Base-by-base conservation (phyloP, 2,797 vertebrate species). In the Hybognathus amarus region DNA sequence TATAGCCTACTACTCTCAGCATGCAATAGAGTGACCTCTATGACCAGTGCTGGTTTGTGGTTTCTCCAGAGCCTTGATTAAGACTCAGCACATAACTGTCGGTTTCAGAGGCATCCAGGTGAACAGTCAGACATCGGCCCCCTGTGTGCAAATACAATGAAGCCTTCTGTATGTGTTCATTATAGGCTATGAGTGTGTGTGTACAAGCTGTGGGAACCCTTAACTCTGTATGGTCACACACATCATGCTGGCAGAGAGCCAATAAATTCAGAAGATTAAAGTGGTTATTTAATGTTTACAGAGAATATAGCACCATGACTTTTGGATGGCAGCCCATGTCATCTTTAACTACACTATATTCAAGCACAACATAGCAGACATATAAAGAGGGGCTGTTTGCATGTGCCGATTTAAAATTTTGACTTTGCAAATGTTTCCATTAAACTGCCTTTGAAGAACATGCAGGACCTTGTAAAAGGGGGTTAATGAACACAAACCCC, bases 121-220 rank as follows among this genome's bases (percentile, higher is more conserved):
- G 33, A 66, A 79, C 40, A n/a, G 47, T 50, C 71, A 86, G 82
- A 63, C 79, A 45, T 80, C 82, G 79, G 77, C 83, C 30, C 50
- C 73, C 68, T 83, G 77, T 85, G 87, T 71, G 9, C 76, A 66
- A 50, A 80, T 78, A 89, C 88, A 89, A 88, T 81, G 82, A 84
- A 40, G 61, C 66, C 10, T 79, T 86, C 75, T 86, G 64, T 86
- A 74, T 61, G 71, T 77, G 54, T 71, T 40, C 47, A 38, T 63
- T 66, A 36, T 36, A 27, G 52, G 15, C 40, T 83, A 63, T 56
- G 59, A 66, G 75, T 74, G 30, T 75, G 63, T 67, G 85, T 40
- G 30, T 38, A 59, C 3, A 2, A 70, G 27, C 66, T 56, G 52
- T 17, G 12, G 7, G 3, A 52, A 11, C 38, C 66, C 50, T 59